phyloP scores from a whole-genome alignment of 2,797 vertebrate genomes.

The Philypnodon macrostomus region DNA sequence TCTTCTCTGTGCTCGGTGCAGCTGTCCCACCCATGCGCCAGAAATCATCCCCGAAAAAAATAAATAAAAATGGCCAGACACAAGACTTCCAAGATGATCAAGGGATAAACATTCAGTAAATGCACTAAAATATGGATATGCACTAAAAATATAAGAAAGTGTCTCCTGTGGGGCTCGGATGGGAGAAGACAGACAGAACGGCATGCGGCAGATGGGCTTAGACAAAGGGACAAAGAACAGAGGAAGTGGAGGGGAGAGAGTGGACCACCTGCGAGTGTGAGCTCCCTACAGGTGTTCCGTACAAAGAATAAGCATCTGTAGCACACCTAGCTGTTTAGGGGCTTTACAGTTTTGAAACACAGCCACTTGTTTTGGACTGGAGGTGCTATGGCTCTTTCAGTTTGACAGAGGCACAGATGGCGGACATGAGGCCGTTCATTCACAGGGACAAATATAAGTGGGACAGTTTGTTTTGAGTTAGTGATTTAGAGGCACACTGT shows the following conservation, averaged over 20 bases:
- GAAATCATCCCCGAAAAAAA: slow-evolving; percentile 23
- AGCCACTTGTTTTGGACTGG: slow-evolving; percentile 3
- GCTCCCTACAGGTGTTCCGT: slow-evolving; percentile 36
- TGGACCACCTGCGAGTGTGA: slow-evolving; percentile 12
- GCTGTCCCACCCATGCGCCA: slow-evolving; percentile 56
- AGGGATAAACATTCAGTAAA: slow-evolving; percentile 61
- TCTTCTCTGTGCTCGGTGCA: slow-evolving; percentile 26
- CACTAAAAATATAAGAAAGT: slow-evolving; percentile 62
- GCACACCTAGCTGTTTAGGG: neutral
- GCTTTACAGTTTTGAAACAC: slow-evolving; percentile 2
- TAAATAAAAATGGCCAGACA: slow-evolving; percentile 5
- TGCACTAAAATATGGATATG: slow-evolving; percentile 64
- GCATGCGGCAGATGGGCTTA: slow-evolving; percentile 48
- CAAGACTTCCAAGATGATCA: slow-evolving; percentile 57
- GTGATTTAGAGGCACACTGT: neutral
- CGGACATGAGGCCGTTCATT: neutral
- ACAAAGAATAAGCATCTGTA: slow-evolving; percentile 34
- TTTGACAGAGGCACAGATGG: slow-evolving; percentile 8
- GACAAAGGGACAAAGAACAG: slow-evolving; percentile 25
- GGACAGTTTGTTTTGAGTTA: neutral
- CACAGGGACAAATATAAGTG: slow-evolving; percentile 6
- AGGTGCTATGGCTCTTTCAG: neutral
- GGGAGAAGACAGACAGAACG: slow-evolving; percentile 28
- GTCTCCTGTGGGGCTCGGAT: slow-evolving; percentile 37
- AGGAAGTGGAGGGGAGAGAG: slow-evolving; percentile 6